These are phyloP conservation scores for Tenthredo amoena DNA, from an alignment of 2,888 invertebrate genomes.

Conservation along the genomic window DNA sequence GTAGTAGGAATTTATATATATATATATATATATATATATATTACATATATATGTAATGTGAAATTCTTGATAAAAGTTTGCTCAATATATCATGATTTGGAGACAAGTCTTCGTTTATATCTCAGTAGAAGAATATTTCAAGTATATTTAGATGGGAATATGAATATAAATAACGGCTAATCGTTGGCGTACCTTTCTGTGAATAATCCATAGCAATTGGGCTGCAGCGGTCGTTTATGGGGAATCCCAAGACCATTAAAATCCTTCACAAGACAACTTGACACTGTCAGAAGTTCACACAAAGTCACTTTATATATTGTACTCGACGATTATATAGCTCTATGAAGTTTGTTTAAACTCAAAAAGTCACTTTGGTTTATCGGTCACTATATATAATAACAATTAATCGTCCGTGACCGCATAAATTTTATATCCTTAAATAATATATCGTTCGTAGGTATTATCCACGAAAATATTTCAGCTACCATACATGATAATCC, in stretches of 20 bases:
- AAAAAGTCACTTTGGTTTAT: background rate
- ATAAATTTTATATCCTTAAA: background rate
- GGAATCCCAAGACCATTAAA: conserved; percentile 48
- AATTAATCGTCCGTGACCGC: background rate
- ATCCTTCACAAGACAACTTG: conserved; percentile 40
- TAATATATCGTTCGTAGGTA: background rate
- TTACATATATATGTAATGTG: background rate
- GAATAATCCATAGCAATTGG: conserved; percentile 68
- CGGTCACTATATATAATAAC: background rate
- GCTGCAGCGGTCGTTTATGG: background rate
- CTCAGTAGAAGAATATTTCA: background rate
- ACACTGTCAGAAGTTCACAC: conserved; percentile 28
- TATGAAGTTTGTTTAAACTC: background rate
- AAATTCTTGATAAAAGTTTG: background rate
- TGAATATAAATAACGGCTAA: background rate
- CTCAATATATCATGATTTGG: no score
- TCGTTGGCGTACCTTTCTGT: conserved; percentile 66
- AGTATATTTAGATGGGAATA: conserved; percentile 31
- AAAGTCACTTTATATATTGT: background rate
- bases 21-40: no score
- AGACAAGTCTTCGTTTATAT: background rate
- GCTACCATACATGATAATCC: background rate
- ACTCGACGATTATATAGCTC: background rate
- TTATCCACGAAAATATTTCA: background rate
- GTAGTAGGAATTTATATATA: no score